Conservation (phyloP, 2,797 vertebrate genomes). For the Philypnodon macrostomus region DNA sequence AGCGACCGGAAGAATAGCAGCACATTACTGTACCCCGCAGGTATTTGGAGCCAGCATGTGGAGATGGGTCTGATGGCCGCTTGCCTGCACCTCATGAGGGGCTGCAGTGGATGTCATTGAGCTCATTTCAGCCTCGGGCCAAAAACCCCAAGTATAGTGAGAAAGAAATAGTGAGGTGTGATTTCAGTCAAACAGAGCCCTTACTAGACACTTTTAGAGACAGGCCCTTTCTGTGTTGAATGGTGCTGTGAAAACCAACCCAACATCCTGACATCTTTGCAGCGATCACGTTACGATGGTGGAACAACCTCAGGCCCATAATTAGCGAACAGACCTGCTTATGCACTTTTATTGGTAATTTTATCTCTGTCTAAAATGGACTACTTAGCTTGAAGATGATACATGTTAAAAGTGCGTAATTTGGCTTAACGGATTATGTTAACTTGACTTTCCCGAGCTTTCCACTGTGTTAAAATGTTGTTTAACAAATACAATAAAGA, state of each 20-base stretch:
- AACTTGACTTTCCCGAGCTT: too few relatives aligned
- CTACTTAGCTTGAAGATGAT: too few relatives aligned
- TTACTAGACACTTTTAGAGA: constrained; percentile 55
- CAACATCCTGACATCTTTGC: not conserved
- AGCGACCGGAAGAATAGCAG: constrained; percentile 18
- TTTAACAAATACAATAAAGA: too few relatives aligned
- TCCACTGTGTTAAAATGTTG: too few relatives aligned
- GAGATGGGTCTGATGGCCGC: constrained; percentile 31
- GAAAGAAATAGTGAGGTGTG: constrained; percentile 53
- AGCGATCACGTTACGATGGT: too few relatives aligned
- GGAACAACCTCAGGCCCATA: too few relatives aligned
- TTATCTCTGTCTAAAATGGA: too few relatives aligned
- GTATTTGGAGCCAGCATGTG: constrained; percentile 44
- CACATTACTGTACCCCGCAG: constrained; percentile 53
- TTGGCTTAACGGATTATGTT: too few relatives aligned
- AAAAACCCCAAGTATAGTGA: constrained; percentile 56
- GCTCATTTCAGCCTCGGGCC: constrained; percentile 53
- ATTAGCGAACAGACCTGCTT: too few relatives aligned
- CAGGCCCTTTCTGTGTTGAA: constrained; percentile 27
- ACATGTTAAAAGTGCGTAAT: too few relatives aligned
- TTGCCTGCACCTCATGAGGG: constrained; percentile 28
- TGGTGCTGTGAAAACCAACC: not conserved
- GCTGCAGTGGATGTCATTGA: constrained; percentile 38
- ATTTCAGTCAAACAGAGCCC: too few relatives aligned
- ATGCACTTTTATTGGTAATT: too few relatives aligned